These are phyloP conservation scores for Lithobates sylvaticus DNA, from an alignment of 2,797 vertebrate genomes.

Conservation along the genomic window DNA sequence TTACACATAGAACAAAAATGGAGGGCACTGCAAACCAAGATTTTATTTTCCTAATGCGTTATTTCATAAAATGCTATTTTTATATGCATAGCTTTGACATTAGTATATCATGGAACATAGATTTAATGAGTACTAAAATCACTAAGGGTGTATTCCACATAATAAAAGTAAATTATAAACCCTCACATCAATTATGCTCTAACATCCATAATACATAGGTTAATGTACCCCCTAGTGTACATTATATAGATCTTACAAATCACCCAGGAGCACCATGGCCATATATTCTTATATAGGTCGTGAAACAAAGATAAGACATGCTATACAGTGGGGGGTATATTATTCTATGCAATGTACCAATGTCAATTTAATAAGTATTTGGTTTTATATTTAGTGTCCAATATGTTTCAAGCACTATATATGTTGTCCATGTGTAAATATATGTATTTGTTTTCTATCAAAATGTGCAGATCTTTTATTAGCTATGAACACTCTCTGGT, in stretches of 20 bases:
- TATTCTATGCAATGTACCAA: constrained; percentile 14
- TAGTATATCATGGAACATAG: constrained; percentile 15
- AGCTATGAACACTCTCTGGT: not conserved
- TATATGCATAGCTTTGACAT: not conserved
- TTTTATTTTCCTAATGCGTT: not conserved
- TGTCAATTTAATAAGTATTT: constrained; percentile 6
- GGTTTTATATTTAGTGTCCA: constrained; percentile 16
- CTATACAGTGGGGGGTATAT: constrained; percentile 39
- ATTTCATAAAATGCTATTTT: constrained; percentile 24
- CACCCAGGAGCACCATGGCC: constrained; percentile 10
- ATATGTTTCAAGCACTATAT: not conserved
- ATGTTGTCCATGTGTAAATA: not conserved
- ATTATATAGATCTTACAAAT: constrained; percentile 36
- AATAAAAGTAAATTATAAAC: constrained; percentile 44
- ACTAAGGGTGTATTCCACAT: not conserved
- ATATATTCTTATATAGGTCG: constrained; percentile 34
- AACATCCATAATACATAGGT: constrained; percentile 48
- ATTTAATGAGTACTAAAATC: constrained; percentile 9
- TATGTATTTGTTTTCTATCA: not conserved
- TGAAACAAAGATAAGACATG: not conserved
- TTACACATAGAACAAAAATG: constrained; percentile 29
- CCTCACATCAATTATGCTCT: constrained; percentile 35
- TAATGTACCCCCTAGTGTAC: constrained; percentile 48
- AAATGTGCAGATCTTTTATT: not conserved
- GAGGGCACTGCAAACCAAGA: not conserved